phyloP scores from a whole-genome alignment of 2,888 invertebrate genomes.

The Harpalus rufipes region DNA sequence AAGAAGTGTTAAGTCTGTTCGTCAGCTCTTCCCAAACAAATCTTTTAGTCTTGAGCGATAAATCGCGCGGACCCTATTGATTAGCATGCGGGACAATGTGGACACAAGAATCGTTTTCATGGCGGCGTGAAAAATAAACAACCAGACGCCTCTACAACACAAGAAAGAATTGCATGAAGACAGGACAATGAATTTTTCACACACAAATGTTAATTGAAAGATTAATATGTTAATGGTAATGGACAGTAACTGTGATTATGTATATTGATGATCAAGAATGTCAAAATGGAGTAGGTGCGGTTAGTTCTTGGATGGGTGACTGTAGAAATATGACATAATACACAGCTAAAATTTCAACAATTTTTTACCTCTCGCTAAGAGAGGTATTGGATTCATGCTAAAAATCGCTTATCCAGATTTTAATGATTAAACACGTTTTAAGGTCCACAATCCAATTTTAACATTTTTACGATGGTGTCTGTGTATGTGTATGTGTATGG shows the following conservation, averaged over 20 bases:
- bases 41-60: slow-evolving; percentile 2
- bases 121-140: slow-evolving; percentile 2
- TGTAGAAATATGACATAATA: too few relatives aligned
- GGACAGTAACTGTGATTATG: background rate
- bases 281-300: background rate
- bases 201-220: background rate
- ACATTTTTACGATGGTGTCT: too few relatives aligned
- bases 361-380: too few relatives aligned
- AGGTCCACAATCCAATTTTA: too few relatives aligned
- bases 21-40: background rate
- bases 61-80: background rate
- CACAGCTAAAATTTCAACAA: too few relatives aligned
- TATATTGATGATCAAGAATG: background rate
- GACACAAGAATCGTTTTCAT: slow-evolving; percentile 17
- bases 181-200: background rate
- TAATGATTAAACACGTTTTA: too few relatives aligned
- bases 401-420: too few relatives aligned
- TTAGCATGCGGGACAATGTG: slow-evolving; percentile 17
- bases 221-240: background rate
- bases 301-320: too few relatives aligned
- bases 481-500: too few relatives aligned
- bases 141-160: background rate
- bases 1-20: slow-evolving; percentile 1
- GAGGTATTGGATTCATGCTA: too few relatives aligned
- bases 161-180: background rate